Base-by-base conservation (phyloP, 1,140 invertebrate genomes). In the Scaptomyza graminum region DNA sequence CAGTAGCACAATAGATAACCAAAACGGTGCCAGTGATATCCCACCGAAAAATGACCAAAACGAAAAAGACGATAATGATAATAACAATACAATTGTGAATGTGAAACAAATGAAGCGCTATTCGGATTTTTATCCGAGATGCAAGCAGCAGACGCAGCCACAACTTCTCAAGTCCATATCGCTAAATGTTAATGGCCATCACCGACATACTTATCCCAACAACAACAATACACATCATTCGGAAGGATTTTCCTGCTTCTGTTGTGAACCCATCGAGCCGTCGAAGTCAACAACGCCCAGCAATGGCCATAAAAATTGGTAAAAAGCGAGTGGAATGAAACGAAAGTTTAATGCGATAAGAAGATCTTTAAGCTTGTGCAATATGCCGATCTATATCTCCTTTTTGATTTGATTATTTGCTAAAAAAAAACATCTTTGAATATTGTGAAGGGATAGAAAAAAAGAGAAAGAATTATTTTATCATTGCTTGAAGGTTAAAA, bases 181-280 rank as follows among this genome's bases (percentile, higher is more conserved):
- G 7, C 15, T 87, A 22, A 88, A 65, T 28, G 61, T 61, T 1
- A 69, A 16, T 12, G 59, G 37, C 2, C 67, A 64, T 37, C 60
- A 61, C 3, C 8, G 41, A 8, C 18, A 37, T 34, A 37, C 18
- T 73, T 47, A 43, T 11, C 15, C 6, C 37, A 70, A 13, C 44
- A 47, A 0, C 50, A 63, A 31, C 28, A 31, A 31, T 31, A 3
- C 31, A 16, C 47, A 47, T 34, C 31, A 34, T 34, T 8, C 31
- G 22, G 46, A 73, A 7, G 68, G 81, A 37, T 90, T 90, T 25
- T 77, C 74, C 12, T 91, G 87, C 68, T 88, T 90, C 59, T 87
- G 82, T 37, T 85, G 82, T 50, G 57, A 79, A 2, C 47, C 63
- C 12, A 67, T 52, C 8, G 62, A 69, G 8, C 43, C 57, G 9